Evolutionary conservation across 2,888 invertebrate genomes (phyloP).

Genomic region (Eristalis tenax): DNA sequence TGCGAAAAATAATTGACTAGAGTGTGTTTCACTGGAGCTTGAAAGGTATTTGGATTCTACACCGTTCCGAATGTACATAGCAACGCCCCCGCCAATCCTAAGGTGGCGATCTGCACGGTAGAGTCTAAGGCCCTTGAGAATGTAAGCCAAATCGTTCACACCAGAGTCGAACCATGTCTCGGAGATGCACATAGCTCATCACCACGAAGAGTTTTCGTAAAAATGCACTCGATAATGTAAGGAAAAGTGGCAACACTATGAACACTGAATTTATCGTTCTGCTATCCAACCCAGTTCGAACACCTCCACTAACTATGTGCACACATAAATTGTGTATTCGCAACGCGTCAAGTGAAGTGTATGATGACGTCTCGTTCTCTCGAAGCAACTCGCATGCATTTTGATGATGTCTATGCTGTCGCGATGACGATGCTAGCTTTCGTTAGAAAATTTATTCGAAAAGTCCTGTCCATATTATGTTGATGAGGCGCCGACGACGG

Average conservation of each 20-base stretch:
- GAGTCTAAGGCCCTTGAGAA: too few species aligned
- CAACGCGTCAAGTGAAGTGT: neutral
- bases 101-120: too few species aligned
- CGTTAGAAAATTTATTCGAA: constrained; percentile 34
- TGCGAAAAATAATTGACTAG: too few species aligned
- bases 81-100: too few species aligned
- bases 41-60: too few species aligned
- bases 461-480: constrained; percentile 45
- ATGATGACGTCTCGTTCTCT: constrained; percentile 22
- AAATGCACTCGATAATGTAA: too few species aligned
- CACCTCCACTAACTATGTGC: constrained; percentile 20
- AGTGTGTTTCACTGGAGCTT: too few species aligned
- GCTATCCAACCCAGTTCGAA: neutral
- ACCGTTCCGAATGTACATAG: too few species aligned
- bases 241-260: constrained; percentile 27
- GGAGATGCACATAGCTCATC: too few species aligned
- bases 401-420: constrained; percentile 32
- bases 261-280: neutral
- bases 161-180: too few species aligned
- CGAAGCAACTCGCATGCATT: constrained; percentile 27
- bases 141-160: too few species aligned
- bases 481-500: constrained; percentile 20
- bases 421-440: constrained; percentile 37
- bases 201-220: too few species aligned
- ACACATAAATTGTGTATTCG: constrained; percentile 25